These are phyloP conservation scores for Pseudorhiza aurosa DNA, from an alignment of 30 jellyfish, hydroid and myxozoan species.

Conservation along the genomic window DNA sequence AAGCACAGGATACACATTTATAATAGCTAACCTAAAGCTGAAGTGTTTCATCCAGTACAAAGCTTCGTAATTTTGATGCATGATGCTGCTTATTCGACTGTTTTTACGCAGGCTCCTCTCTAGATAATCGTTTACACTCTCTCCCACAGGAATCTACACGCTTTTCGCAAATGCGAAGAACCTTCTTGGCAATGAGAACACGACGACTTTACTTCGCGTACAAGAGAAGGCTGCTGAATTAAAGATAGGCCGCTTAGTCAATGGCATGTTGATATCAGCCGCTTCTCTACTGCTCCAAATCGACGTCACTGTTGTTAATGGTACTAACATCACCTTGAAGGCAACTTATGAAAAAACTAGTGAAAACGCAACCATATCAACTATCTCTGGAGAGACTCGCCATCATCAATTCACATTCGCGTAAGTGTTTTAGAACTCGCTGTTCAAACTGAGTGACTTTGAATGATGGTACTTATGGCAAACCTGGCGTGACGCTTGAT, in stretches of 20 bases:
- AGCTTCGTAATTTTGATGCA: too few species aligned
- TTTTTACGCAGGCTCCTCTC: too few species aligned
- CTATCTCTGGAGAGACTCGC: slow-evolving; percentile 5
- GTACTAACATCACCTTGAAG: slow-evolving; percentile 44
- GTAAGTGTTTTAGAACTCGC: slow-evolving; percentile 2
- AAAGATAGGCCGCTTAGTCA: background rate
- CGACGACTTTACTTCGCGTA: slow-evolving; percentile 20
- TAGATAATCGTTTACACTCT: too few species aligned
- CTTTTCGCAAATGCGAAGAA: slow-evolving; percentile 18
- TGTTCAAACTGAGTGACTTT: too few species aligned
- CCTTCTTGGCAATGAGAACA: slow-evolving; percentile 45
- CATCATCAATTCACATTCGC: background rate
- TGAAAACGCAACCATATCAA: background rate
- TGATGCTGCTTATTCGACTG: too few species aligned
- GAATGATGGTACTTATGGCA: too few species aligned
- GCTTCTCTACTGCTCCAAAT: slow-evolving; percentile 5
- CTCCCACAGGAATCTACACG: background rate
- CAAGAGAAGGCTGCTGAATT: slow-evolving; percentile 36
- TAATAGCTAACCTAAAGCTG: too few species aligned
- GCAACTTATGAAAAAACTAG: slow-evolving; percentile 5
- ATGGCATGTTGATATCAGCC: background rate
- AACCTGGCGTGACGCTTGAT: too few species aligned
- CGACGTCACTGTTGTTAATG: slow-evolving; percentile 31
- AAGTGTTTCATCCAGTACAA: too few species aligned
- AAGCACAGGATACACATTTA: too few species aligned